Percentiles rank a stretch among this genome's conserved stretches.
Conservation (phyloP, 2,888 invertebrate genomes). For the Trissoscelio sp. region DNA sequence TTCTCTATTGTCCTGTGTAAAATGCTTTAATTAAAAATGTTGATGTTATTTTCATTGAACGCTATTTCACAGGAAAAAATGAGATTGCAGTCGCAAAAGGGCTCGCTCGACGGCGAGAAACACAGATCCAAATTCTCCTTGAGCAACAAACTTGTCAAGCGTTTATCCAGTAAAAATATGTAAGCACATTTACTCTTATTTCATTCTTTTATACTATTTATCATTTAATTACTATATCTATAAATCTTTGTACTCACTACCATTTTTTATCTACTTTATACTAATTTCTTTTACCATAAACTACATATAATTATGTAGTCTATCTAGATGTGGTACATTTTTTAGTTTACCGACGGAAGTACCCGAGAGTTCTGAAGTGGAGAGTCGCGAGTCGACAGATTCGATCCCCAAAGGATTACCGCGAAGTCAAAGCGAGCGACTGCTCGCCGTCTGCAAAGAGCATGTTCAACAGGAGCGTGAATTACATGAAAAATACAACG, state of each 20-base stretch:
- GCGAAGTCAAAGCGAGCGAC: slow-evolving; percentile 87
- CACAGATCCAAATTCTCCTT: slow-evolving; percentile 90
- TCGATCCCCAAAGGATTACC: slow-evolving; percentile 85
- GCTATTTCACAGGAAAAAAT: slow-evolving; percentile 84
- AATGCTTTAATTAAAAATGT: slow-evolving; percentile 15
- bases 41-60: slow-evolving; percentile 22
- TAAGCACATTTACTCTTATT: no score
- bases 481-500: slow-evolving; percentile 93
- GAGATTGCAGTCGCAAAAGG: slow-evolving; percentile 86
- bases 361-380: slow-evolving; percentile 84
- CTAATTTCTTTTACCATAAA: no score
- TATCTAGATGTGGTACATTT: slow-evolving; percentile 3
- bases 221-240: neutral
- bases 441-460: slow-evolving; percentile 87
- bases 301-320: neutral
- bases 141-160: slow-evolving; percentile 89
- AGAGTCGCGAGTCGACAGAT: slow-evolving; percentile 82
- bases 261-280: no score
- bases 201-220: no score
- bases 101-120: slow-evolving; percentile 86
- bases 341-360: slow-evolving; percentile 81
- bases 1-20: slow-evolving; percentile 9
- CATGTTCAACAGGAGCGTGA: slow-evolving; percentile 90
- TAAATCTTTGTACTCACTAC: no score
- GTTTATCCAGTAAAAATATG: slow-evolving; percentile 91